Base-by-base conservation (phyloP, 1,140 invertebrate species). In the Euwallacea fornicatus region DNA sequence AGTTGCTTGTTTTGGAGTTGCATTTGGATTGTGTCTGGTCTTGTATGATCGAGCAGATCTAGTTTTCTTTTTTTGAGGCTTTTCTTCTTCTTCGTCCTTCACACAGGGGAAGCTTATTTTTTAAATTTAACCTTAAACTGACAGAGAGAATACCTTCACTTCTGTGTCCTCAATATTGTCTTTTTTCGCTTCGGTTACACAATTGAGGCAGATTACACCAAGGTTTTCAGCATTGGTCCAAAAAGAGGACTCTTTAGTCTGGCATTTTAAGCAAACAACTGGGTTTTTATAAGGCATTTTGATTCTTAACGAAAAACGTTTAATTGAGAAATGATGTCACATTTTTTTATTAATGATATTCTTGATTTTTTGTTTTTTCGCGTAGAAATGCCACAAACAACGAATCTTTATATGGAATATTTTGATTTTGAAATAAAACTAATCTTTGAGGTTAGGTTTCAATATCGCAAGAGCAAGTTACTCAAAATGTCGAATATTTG, bases 211-310 rank as follows among this genome's bases (percentile, higher is more conserved):
- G 62, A 88, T 76, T 54, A 87, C 84, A 47, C 88, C 87, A 10
- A 85, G 78, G 50, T 86, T 84, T n/a, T 85, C 84, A 0, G 84
- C 85, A 74, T 89, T 82, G 15, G 78, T 89, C 89, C 89, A 90
- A 56, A 90, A 80, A 11, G 83, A 80, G 0, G 87, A 88, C 65
- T 85, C 85, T 8, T 77, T 83, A 0, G 83, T 83, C 71, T 86
- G 85, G 78, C 89, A 90, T 76, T 85, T 86, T 56, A 82, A 76
- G 76, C 89, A 90, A 58, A 86, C 81, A 43, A 88, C 87, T 76
- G 88, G 88, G 15, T 82, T 78, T 56, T 87, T 88, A 13, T 88
- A 82, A 46, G 88, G 88, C 88, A 89, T 90, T 76, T 68, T 70
- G 11, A 8, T 42, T 10, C 6, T 10, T 33, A 33, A 33, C 21